phyloP scores from a whole-genome alignment of 2,797 vertebrate genomes.

The Neosilurus hyrtlii region DNA sequence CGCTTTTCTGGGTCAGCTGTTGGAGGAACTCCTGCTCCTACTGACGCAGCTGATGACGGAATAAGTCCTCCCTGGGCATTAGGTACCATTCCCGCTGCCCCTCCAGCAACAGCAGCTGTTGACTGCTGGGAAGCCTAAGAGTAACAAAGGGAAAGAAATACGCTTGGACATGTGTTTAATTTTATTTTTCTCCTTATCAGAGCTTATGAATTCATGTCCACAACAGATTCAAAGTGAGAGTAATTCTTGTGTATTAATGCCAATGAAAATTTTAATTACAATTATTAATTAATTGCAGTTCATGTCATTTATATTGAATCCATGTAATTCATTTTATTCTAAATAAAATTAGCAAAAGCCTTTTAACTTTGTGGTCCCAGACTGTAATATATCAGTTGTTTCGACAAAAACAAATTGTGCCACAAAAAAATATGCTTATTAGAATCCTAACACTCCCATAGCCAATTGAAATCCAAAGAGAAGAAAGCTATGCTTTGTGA shows the following conservation, averaged over 20 bases:
- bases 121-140: conserved; percentile 83
- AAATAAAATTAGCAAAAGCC: neutral
- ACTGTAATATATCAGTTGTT: too few relatives aligned
- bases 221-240: neutral
- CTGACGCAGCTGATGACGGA: conserved; percentile 79
- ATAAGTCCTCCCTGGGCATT: conserved; percentile 75
- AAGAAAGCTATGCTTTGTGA: too few relatives aligned
- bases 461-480: too few relatives aligned
- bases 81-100: conserved; percentile 68
- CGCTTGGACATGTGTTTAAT: neutral
- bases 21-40: conserved; percentile 83
- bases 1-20: conserved; percentile 97
- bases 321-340: neutral
- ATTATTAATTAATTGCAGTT: neutral
- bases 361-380: too few relatives aligned
- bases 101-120: conserved; percentile 73
- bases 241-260: neutral
- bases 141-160: neutral
- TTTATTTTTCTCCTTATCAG: neutral
- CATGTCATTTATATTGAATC: neutral
- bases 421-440: too few relatives aligned
- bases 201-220: neutral
- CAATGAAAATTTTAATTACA: neutral
- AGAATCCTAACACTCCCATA: too few relatives aligned
- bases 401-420: too few relatives aligned